Evolutionary conservation across 2,113 vertebrate genomes (phyloP).

Genomic region (Poecile atricapillus): DNA sequence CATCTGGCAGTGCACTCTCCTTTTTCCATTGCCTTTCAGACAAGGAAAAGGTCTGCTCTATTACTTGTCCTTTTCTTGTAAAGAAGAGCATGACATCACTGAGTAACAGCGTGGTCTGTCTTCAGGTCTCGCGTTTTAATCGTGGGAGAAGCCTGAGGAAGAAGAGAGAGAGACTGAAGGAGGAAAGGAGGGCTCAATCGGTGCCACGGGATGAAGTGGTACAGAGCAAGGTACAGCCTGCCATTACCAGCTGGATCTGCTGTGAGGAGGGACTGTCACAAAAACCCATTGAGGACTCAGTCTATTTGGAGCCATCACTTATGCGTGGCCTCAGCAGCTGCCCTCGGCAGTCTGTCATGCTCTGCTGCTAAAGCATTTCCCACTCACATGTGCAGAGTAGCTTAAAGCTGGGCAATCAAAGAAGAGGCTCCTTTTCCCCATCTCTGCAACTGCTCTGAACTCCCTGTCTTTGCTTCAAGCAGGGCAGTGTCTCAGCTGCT

Average conservation of each 20-base stretch:
- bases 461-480: neutral
- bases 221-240: slow-evolving; percentile 76
- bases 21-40: neutral
- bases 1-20: neutral
- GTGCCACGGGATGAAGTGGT: slow-evolving; percentile 92
- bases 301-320: neutral
- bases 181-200: slow-evolving; percentile 91
- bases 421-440: neutral
- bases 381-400: neutral
- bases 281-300: neutral
- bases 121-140: slow-evolving; percentile 86
- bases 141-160: slow-evolving; percentile 92
- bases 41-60: neutral
- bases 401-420: neutral
- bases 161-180: slow-evolving; percentile 91
- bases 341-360: neutral
- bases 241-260: neutral
- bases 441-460: neutral
- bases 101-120: slow-evolving; percentile 39
- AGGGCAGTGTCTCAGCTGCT: slow-evolving; percentile 89
- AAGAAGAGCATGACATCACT: neutral
- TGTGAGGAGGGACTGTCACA: neutral
- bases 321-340: neutral
- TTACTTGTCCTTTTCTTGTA: neutral
- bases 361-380: neutral